Base-by-base conservation (phyloP, 2,888 invertebrate species). In the Stenurella melanura region DNA sequence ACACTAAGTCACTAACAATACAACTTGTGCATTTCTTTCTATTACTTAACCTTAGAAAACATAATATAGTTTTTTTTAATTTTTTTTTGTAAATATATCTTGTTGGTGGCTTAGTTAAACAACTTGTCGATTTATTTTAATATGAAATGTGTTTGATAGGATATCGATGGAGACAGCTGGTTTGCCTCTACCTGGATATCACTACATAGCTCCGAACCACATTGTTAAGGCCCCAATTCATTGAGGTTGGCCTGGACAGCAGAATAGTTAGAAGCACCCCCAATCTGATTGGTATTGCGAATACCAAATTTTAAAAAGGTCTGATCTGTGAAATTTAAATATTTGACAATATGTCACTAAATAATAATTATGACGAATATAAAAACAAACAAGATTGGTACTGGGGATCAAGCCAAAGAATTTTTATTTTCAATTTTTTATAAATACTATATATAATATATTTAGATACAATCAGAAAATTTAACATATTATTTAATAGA, bases 131-230 rank as follows among this genome's bases (percentile, higher is more conserved):
- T 26, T 38, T 7, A 12, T 63, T 60, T 21, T 70, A 70, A 70
- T 54, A 38, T 21, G 56, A 70, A 54, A 30, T 77, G 38, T 78
- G 60, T 79, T 80, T 81, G 21, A 30, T 82, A 97, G 97, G 94
- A 96, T 97, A 95, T 96, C 96, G 78, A 96, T 97, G 96, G 97
- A 97, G 92, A 97, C 97, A 75, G 96, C 97, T 85, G 96, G 96
- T 81, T 93, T 97, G 91, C 96, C 96, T 87, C 94, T 96, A 92
- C 95, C 96, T 80, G 96, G 96, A 85, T 96, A 96, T 91, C 96
- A 96, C 91, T 96, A 96, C 93, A 95, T 97, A 91, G 94, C 96
- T 85, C 96, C 96, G 84, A 96, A 96, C 91, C 96, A 96, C 92
- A 96, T 96, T 90, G 96, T 96, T 88, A 96, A 96, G 92, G 95